Conservation (phyloP, 2,113 vertebrate genomes). For the Cervus canadensis region DNA sequence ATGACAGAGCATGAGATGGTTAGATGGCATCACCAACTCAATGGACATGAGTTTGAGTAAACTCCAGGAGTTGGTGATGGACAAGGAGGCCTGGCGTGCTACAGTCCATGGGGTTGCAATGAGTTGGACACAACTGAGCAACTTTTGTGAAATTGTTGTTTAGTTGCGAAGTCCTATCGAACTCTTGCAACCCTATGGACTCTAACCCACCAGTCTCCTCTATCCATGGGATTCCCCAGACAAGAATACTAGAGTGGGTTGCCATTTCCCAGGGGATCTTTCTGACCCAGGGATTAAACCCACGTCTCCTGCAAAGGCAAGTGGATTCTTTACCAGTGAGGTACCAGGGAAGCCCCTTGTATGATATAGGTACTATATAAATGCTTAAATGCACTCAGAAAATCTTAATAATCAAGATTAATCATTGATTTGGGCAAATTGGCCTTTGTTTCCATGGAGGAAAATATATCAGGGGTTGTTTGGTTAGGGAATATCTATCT, state of each 20-base stretch:
- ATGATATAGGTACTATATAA: not conserved
- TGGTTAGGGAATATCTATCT: not conserved
- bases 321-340: not conserved
- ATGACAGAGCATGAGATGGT: not conserved
- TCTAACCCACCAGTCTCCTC: not conserved
- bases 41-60: not conserved
- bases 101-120: not conserved
- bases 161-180: fast-evolving
- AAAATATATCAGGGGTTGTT: not conserved
- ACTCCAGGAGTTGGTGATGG: not conserved
- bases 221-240: not conserved
- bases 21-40: not conserved
- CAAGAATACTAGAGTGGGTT: not conserved
- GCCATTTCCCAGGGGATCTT: not conserved
- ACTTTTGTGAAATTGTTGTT: not conserved
- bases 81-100: not conserved
- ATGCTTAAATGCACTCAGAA: not conserved
- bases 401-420: not conserved
- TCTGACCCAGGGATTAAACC: not conserved
- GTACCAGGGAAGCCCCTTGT: not conserved
- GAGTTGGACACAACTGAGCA: not conserved
- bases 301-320: not conserved
- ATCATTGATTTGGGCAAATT: not conserved
- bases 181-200: not conserved
- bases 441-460: not conserved